Percentiles rank a stretch among this genome's conserved stretches.
These are phyloP conservation scores for Batillaria attramentaria DNA, from an alignment of 1,140 invertebrate genomes.

Conservation along the genomic window DNA sequence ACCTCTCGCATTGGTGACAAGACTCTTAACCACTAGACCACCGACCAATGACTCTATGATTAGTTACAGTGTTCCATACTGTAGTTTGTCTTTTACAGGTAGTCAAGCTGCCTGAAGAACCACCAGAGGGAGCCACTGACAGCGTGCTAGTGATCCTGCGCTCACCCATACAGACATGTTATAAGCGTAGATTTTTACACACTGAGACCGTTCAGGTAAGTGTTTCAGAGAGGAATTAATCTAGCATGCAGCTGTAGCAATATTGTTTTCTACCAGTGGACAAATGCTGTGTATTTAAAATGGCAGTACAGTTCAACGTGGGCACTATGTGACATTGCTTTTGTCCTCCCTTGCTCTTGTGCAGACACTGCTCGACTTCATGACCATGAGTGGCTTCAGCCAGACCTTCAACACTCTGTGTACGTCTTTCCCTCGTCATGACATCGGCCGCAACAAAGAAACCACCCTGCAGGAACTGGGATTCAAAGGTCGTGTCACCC, in stretches of 20 bases:
- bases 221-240: neutral
- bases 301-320: too few species aligned
- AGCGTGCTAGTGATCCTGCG: constrained; percentile 47
- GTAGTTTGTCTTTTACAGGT: too few species aligned
- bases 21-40: too few species aligned
- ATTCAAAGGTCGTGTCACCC: constrained; percentile 36
- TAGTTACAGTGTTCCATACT: too few species aligned
- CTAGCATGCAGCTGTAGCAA: too few species aligned
- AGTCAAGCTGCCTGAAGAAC: constrained; percentile 48
- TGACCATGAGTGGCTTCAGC: constrained; percentile 51
- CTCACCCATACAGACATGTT: constrained; percentile 41
- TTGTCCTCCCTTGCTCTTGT: constrained; percentile 21
- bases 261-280: too few species aligned
- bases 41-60: too few species aligned
- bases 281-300: too few species aligned
- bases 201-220: constrained; percentile 49
- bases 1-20: too few species aligned
- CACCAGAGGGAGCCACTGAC: constrained; percentile 31
- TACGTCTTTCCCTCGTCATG: constrained; percentile 47
- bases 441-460: constrained; percentile 39
- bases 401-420: constrained; percentile 46
- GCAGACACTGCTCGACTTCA: constrained; percentile 53
- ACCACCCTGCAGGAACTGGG: constrained; percentile 42
- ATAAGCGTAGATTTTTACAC: constrained; percentile 40
- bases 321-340: neutral